Conservation (phyloP, 2,797 vertebrate species). For the Siniperca undulata region DNA sequence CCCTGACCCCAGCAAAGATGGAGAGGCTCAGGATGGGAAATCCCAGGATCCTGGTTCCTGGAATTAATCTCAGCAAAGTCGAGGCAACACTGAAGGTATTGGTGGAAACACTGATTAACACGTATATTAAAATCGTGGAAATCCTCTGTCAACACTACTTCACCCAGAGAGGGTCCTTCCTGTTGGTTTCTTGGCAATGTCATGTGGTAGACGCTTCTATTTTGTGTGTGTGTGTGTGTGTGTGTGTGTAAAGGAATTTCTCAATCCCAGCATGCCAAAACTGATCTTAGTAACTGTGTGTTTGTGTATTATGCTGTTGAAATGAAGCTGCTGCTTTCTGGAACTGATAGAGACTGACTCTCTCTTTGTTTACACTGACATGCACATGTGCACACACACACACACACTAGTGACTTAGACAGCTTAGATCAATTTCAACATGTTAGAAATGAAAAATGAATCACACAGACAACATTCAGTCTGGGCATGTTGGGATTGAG, state of each 20-base stretch:
- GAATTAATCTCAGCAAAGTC: slow-evolving; percentile 32
- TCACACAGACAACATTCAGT: slow-evolving; percentile 54
- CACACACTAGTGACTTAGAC: slow-evolving; percentile 31
- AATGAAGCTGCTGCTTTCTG: slow-evolving; percentile 62
- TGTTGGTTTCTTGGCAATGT: slow-evolving; percentile 6
- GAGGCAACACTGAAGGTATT: slow-evolving; percentile 4
- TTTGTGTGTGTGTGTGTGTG: slow-evolving; percentile 11
- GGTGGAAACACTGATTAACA: slow-evolving; percentile 46
- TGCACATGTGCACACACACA: not conserved
- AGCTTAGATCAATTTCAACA: slow-evolving; percentile 54
- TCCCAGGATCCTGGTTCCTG: slow-evolving; percentile 44
- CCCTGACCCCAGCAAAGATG: not conserved
- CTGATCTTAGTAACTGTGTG: slow-evolving; percentile 46
- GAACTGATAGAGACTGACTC: slow-evolving; percentile 55
- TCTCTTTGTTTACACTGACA: slow-evolving; percentile 53
- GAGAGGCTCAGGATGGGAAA: slow-evolving; percentile 36
- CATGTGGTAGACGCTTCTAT: not conserved
- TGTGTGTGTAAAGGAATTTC: slow-evolving; percentile 36
- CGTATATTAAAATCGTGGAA: slow-evolving; percentile 35
- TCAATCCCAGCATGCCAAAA: slow-evolving; percentile 45
- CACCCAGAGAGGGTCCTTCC: not conserved
- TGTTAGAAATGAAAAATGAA: slow-evolving; percentile 54
- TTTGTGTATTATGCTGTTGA: slow-evolving; percentile 56
- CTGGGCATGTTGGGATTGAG: slow-evolving; percentile 67
- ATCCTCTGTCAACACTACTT: slow-evolving; percentile 27